These are phyloP conservation scores for Champsocephalus esox DNA, from an alignment of 2,797 vertebrate species.

Conservation along the genomic window DNA sequence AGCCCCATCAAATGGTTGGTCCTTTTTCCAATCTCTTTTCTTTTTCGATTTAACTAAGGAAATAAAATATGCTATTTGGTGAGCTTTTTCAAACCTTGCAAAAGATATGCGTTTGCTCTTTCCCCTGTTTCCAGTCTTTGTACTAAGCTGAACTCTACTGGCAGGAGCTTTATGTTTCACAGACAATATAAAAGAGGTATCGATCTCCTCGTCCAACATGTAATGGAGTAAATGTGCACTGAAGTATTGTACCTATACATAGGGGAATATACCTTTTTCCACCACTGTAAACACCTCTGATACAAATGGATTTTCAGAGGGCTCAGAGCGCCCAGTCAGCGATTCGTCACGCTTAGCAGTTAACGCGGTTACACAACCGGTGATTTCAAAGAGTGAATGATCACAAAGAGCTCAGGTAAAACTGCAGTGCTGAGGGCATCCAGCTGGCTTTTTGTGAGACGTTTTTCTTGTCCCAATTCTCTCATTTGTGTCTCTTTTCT, in stretches of 20 bases:
- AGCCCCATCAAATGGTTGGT: no score
- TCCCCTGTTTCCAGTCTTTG: background rate
- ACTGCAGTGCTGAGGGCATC: conserved; percentile 47
- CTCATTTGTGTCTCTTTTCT: conserved; percentile 65
- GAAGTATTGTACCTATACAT: background rate
- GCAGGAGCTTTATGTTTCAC: background rate
- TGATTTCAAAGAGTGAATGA: conserved; percentile 52
- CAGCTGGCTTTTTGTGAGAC: conserved; percentile 50
- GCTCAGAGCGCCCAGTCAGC: background rate
- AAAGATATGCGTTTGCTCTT: no score
- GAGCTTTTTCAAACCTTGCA: background rate
- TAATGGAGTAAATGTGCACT: background rate
- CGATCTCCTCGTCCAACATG: background rate
- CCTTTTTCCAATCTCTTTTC: background rate
- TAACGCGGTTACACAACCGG: conserved; percentile 36
- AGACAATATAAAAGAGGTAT: background rate
- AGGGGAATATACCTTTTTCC: background rate
- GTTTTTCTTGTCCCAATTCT: conserved; percentile 60
- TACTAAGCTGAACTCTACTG: background rate
- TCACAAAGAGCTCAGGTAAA: conserved; percentile 54
- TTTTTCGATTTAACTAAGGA: background rate
- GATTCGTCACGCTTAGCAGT: conserved; percentile 29
- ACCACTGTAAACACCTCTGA: conserved; percentile 26
- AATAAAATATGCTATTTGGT: background rate
- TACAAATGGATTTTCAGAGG: conserved; percentile 20